Percentiles rank a stretch among this genome's conserved stretches.
Conservation (phyloP, 2,888 invertebrate species). For the Frankliniella fusca region DNA sequence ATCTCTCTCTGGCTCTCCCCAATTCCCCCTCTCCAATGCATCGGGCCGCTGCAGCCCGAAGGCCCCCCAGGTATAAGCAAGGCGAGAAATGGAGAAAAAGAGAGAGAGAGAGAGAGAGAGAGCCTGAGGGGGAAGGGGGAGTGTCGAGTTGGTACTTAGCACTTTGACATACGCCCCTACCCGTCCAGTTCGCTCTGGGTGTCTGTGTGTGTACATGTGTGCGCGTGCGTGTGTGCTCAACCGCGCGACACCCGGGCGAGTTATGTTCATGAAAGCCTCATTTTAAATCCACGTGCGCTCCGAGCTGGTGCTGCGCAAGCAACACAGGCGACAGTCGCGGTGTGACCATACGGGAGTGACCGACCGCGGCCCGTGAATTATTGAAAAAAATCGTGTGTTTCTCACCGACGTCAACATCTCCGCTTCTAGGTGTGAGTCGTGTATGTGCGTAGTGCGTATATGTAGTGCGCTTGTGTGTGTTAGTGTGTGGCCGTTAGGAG, state of each 20-base stretch:
- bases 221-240: no score
- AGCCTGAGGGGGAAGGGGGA: not conserved
- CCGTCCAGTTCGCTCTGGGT: not conserved
- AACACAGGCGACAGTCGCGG: not conserved
- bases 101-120: not conserved
- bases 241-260: no score
- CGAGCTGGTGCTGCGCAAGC: no score
- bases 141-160: conserved; percentile 17
- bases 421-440: no score
- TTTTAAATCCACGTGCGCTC: no score
- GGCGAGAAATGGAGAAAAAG: not conserved
- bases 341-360: not conserved
- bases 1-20: not conserved
- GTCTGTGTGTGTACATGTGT: no score
- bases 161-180: not conserved
- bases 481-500: no score
- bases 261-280: no score
- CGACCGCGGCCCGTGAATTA: not conserved
- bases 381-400: no score
- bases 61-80: not conserved
- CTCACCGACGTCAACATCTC: no score
- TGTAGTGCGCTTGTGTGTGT: no score
- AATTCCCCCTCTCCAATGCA: not conserved
- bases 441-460: no score
- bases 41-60: not conserved